Evolutionary conservation across 64 coral and sea anemone species (phyloP).

Genomic region (Dendronephthya gigantea): DNA sequence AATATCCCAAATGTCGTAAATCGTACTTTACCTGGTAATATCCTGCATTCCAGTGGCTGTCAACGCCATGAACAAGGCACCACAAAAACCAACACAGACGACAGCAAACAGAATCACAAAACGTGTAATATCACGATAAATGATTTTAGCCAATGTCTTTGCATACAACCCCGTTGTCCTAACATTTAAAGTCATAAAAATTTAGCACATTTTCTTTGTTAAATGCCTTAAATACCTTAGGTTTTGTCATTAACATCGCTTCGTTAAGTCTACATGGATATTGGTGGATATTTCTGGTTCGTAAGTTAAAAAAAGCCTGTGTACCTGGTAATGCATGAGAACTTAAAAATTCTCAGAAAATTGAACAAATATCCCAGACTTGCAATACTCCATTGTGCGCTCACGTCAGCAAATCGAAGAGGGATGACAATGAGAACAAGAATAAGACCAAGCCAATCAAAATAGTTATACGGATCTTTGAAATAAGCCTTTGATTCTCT

Average conservation of each 20-base stretch:
- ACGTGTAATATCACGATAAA: slow-evolving; percentile 64
- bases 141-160: slow-evolving; percentile 75
- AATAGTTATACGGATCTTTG: slow-evolving; percentile 56
- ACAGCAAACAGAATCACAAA: slow-evolving; percentile 55
- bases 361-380: slow-evolving; percentile 61
- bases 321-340: slow-evolving; percentile 66
- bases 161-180: slow-evolving; percentile 70
- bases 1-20: too few species aligned
- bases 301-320: neutral
- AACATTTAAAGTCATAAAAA: neutral
- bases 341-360: slow-evolving; percentile 68
- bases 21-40: slow-evolving; percentile 16
- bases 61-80: slow-evolving; percentile 56
- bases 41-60: slow-evolving; percentile 41
- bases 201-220: too few species aligned
- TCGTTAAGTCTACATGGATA: too few species aligned
- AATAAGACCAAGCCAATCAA: slow-evolving; percentile 59
- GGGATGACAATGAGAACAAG: slow-evolving; percentile 58
- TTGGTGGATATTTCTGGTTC: neutral
- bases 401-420: slow-evolving; percentile 36
- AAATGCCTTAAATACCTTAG: too few species aligned
- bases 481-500: slow-evolving; percentile 48
- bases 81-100: slow-evolving; percentile 71
- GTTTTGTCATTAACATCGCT: too few species aligned
- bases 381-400: slow-evolving; percentile 54